Conservation (phyloP, 2,113 vertebrate species). For the Trogon surrucura region DNA sequence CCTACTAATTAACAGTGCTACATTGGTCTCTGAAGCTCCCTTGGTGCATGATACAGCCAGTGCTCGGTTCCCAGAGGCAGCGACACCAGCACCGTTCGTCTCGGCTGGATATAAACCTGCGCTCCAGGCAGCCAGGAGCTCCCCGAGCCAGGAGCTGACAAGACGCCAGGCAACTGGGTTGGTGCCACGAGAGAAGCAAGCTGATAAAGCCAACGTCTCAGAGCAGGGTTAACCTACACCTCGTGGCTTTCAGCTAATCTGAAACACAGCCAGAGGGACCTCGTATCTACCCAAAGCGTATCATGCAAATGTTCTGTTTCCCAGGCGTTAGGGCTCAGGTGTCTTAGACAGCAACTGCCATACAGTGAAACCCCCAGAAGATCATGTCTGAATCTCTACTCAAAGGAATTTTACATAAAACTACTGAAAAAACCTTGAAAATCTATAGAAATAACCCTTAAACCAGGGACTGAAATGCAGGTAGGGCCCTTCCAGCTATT, state of each 20-base stretch:
- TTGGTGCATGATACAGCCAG: neutral
- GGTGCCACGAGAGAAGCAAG: neutral
- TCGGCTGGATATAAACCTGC: fast-evolving
- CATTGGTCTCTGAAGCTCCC: neutral
- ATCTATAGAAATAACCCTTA: neutral
- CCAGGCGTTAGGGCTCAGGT: neutral
- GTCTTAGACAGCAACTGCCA: neutral
- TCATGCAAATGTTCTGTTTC: neutral
- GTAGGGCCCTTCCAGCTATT: neutral
- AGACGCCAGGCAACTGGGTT: neutral
- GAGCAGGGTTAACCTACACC: neutral
- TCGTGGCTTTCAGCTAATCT: neutral
- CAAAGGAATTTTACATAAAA: neutral
- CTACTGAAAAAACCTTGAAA: neutral
- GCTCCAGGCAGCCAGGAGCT: neutral
- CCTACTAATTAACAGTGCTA: neutral
- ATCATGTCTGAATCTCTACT: neutral
- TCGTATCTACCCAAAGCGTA: neutral
- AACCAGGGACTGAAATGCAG: neutral
- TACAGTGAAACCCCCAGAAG: neutral
- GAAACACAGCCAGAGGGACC: neutral
- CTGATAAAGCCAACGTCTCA: neutral
- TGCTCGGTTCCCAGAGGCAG: neutral
- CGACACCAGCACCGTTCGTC: neutral
- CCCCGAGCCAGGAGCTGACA: neutral